A percentile compares a stretch with the other conserved stretches of the same genome.
These are phyloP conservation scores for Cactoblastis cactorum DNA, from an alignment of 2,888 invertebrate species.

Conservation along the genomic window DNA sequence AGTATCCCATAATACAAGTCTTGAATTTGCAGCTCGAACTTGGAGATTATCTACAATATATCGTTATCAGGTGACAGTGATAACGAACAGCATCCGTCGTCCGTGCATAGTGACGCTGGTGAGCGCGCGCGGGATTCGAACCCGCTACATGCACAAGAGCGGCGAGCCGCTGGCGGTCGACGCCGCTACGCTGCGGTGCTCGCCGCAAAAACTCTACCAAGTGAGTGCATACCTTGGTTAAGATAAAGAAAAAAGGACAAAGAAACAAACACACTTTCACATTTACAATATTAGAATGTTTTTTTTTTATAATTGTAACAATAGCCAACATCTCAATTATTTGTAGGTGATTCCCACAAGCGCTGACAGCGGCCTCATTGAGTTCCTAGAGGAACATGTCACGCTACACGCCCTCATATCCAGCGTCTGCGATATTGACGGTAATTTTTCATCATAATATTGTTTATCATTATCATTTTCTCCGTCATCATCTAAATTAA, in stretches of 20 bases:
- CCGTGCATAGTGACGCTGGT: conserved; percentile 39
- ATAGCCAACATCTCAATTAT: no score
- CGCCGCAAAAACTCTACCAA: conserved; percentile 21
- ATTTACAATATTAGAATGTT: no score
- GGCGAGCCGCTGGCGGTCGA: conserved; percentile 43
- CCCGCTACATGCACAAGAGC: conserved; percentile 42
- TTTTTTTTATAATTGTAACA: no score
- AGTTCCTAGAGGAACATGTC: conserved; percentile 49
- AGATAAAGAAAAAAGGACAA: no score
- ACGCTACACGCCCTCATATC: conserved; percentile 39
- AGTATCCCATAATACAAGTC: no score
- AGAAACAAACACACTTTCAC: no score
- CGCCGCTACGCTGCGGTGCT: conserved; percentile 32
- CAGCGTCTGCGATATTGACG: conserved; percentile 2
- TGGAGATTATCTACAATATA: not conserved
- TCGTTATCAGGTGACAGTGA: conserved; percentile 42
- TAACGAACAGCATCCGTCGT: conserved; percentile 42
- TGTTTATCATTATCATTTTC: no score
- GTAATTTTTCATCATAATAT: not conserved
- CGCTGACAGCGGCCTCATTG: conserved; percentile 53
- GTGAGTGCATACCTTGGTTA: conserved; percentile 25
- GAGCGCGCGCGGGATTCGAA: conserved; percentile 33
- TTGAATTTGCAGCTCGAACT: no score
- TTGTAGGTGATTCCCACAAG: conserved; percentile 50
- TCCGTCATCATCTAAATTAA: no score